Base-by-base conservation (phyloP, 1,140 invertebrate genomes). In the Ridgeia piscesae region DNA sequence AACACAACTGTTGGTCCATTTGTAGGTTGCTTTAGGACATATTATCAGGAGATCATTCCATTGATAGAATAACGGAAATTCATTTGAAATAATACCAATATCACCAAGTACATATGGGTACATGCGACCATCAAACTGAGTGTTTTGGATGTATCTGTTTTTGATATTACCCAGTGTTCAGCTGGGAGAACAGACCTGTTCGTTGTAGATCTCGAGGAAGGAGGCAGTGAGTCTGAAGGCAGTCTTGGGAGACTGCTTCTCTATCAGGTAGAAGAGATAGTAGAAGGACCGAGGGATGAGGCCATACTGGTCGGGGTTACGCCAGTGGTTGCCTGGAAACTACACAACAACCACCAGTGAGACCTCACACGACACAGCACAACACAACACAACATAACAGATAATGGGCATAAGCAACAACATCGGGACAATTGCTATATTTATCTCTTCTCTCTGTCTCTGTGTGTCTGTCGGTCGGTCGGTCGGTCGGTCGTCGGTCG, bases 181-280 rank as follows among this genome's bases (percentile, higher is more conserved):
- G 42, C 42, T 77, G 34, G 34, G 2, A 90, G 88, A 48, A 89
- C 89, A 93, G 92, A 96, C 96, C 95, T 96, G 95, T 94, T 96
- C 96, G 94, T 96, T 96, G 93, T 96, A 96, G 35, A 96, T 95
- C 93, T 96, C 96, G 89, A 95, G 93, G 93, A 96, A 96, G 14
- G 95, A 96, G 6, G 95, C 95, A 92, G 94, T 92, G 14, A 96
- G 94, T 34, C 94, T 93, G 89, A 91, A 94, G 77, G 58, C 88
- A 14, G 95, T 95, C 91, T 93, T 94, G 33, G 92, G 93, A 33
- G 92, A 92, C 33, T 94, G 93, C 35, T 94, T 48, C 42, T 93
- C 93, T 21, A 96, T 89, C 91, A 94, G 94, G 33, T 94, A 91
- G 91, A 95, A 94, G n/a, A 96, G 91, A 92, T 96, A 95, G 88